Evolutionary conservation across 64 coral and sea anemone species (phyloP), one percentile per base, ranked within the genome.

Genomic region (Montipora sp.): DNA sequence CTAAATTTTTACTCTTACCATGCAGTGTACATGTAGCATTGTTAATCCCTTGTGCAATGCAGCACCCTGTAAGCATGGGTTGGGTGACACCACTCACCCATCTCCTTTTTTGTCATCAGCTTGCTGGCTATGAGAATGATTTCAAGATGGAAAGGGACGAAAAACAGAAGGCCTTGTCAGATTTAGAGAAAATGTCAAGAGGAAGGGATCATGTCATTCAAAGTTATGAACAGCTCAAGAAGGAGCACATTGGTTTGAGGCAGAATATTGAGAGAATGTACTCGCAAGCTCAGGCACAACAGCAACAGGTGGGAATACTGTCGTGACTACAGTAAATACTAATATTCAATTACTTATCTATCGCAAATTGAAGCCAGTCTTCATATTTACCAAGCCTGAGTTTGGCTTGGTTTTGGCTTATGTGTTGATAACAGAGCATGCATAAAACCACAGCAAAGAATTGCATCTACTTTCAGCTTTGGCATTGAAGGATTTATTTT

Each of bases 81-180:
- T 57, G 53, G 53, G 7, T 57, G 60, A 16, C 60, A 63, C 13
- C 19, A 0, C 60, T 63, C 44, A 55, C 24, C 44, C n/a, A 76
- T 9, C 2, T 7, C 13, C 43, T 75, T 60, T 60, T 58, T 47
- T 48, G 0, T 73, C 74, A 74, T 47, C 27, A 92, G 90, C 82
- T 81, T 75, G 45, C 43, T 77, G 51, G 8, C 12, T 92, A 63
- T 85, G 90, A 92, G 57, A 92, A 85, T 92, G 90, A 92, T 45
- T 92, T 92, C 61, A 92, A 85, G 71, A 75, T 82, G 49, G 90
- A 92, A 92, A 57, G 71, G 61, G 66, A 85, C 20, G 90, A 92
- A n/a, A 92, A 92, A 23, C 69, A 76, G 1, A 92, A 84, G 36
- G 72, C 82, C 0, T 50, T 53, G 68, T 69, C 79, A 5, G 80